phyloP scores from a whole-genome alignment of 1,140 invertebrate species.

The Calliphora vicina region DNA sequence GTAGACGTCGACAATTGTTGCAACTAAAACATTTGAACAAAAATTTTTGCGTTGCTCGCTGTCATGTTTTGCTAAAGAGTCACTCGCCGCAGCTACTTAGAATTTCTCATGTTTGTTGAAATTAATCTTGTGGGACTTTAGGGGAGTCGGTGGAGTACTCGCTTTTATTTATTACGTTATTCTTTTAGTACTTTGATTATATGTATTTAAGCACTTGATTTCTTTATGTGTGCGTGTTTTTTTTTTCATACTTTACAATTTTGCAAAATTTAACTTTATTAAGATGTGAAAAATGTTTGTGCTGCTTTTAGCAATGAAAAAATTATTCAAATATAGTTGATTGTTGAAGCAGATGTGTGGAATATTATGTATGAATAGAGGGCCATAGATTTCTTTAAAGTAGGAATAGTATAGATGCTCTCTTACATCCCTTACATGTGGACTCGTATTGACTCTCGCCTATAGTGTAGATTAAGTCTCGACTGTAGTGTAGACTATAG shows the following conservation, averaged over 20 bases:
- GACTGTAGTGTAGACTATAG: no score
- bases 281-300: conserved; percentile 18
- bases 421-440: no score
- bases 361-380: not conserved
- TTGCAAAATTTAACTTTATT: conserved; percentile 20
- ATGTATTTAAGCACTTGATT: conserved; percentile 21
- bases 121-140: no score
- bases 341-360: not conserved
- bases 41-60: not conserved
- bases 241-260: not conserved
- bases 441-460: no score
- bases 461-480: no score
- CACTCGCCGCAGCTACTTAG: no score
- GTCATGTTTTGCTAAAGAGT: not conserved
- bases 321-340: not conserved
- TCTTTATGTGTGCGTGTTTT: not conserved
- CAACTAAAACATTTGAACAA: not conserved
- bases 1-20: not conserved
- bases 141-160: no score
- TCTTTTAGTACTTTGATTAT: not conserved
- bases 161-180: not conserved
- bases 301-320: not conserved
- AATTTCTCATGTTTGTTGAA: no score
- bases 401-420: not conserved
- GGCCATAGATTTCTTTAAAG: not conserved